Percentiles rank a stretch among this genome's conserved stretches.
Evolutionary conservation across 2,888 invertebrate species (phyloP).

Genomic region (Athripsodes cinereus): DNA sequence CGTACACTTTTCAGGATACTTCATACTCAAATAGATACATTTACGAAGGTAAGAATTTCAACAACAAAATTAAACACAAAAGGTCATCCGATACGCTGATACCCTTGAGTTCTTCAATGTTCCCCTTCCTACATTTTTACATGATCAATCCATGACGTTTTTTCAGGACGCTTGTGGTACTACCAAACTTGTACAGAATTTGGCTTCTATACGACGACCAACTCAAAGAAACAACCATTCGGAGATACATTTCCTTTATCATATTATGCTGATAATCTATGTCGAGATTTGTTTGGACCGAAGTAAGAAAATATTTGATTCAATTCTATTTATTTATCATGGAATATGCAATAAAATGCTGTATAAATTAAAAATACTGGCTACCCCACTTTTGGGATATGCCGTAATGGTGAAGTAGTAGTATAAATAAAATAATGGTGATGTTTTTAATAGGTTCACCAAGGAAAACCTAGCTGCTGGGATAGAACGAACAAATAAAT

Average conservation of each 20-base stretch:
- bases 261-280: slow-evolving; percentile 34
- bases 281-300: slow-evolving; percentile 14
- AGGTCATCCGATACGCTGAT: no score
- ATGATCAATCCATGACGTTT: no score
- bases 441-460: slow-evolving; percentile 35
- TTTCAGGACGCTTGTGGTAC: slow-evolving; percentile 65
- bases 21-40: not conserved
- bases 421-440: no score
- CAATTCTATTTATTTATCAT: no score
- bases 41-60: not conserved
- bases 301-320: slow-evolving; percentile 14
- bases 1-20: slow-evolving; percentile 1
- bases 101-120: no score
- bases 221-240: slow-evolving; percentile 55
- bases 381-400: no score
- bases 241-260: slow-evolving; percentile 45
- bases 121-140: no score
- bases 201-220: slow-evolving; percentile 76
- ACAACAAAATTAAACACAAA: not conserved
- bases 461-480: slow-evolving; percentile 39
- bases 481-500: slow-evolving; percentile 44
- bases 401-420: no score
- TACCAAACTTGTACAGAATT: slow-evolving; percentile 85
- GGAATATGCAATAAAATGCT: no score
- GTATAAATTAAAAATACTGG: no score